A percentile compares a stretch with the other conserved stretches of the same genome.
phyloP scores from a whole-genome alignment of 2,113 vertebrate species.

The Pimephales promelas region DNA sequence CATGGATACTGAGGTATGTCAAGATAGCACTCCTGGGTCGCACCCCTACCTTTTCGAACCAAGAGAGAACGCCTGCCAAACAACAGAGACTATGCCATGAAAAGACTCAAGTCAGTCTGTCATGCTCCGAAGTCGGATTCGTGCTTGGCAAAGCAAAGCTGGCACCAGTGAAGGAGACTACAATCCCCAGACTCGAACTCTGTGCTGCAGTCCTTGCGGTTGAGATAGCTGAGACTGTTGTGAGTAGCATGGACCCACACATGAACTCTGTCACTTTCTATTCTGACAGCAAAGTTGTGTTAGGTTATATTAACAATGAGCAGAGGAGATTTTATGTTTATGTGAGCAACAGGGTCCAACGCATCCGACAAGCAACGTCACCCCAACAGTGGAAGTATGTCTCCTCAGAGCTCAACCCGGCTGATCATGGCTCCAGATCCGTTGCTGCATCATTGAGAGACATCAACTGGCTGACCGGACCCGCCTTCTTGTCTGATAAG shows the following conservation, averaged over 20 bases:
- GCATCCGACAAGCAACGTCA: too few species aligned
- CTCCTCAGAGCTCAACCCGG: too few species aligned
- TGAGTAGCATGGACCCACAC: background rate
- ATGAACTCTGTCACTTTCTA: background rate
- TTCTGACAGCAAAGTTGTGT: too few species aligned
- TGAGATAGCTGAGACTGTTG: conserved; percentile 16
- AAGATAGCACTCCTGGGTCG: too few species aligned
- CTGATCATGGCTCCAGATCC: too few species aligned
- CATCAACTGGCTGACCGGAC: too few species aligned
- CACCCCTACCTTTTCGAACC: too few species aligned
- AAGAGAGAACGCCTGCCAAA: background rate
- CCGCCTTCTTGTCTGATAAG: background rate
- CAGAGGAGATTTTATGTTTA: too few species aligned
- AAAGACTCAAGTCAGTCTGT: background rate
- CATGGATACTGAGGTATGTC: too few species aligned
- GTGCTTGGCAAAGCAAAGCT: conserved; percentile 41
- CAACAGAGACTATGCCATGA: background rate
- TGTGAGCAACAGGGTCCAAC: too few species aligned
- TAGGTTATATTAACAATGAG: background rate
- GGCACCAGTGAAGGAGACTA: conserved; percentile 1
- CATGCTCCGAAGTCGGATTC: conserved; percentile 36
- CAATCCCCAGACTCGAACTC: conserved; percentile 23
- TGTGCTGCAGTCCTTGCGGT: conserved; percentile 51
- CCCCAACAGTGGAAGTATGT: too few species aligned
- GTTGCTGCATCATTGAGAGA: too few species aligned